Conservation (phyloP, 2,888 invertebrate genomes). For the Melinaea menophilus region DNA sequence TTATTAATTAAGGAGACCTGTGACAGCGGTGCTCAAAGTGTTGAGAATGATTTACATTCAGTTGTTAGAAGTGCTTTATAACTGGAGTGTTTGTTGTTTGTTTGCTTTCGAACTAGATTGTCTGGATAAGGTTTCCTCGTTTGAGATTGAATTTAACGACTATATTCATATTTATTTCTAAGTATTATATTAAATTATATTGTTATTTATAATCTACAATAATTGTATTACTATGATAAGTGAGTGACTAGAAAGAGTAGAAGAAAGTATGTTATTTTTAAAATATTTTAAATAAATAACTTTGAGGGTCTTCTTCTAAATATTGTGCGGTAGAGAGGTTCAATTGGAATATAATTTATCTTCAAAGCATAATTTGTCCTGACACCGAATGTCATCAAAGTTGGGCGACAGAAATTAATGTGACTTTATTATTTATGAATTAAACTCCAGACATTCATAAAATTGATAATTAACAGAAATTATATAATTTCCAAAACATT, state of each 20-base stretch:
- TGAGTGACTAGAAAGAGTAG: too few relatives aligned
- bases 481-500: conserved; percentile 3
- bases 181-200: too few relatives aligned
- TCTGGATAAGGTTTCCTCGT: too few relatives aligned
- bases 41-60: not conserved
- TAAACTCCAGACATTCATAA: conserved; percentile 13
- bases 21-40: conserved; percentile 25
- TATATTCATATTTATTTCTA: too few relatives aligned
- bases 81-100: not conserved
- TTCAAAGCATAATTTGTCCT: conserved; percentile 29
- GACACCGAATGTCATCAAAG: conserved; percentile 29
- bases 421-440: conserved; percentile 31
- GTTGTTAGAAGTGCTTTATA: not conserved
- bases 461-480: conserved; percentile 10
- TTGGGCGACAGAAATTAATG: conserved; percentile 30
- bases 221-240: too few relatives aligned
- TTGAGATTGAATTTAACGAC: too few relatives aligned
- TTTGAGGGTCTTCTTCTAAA: conserved; percentile 26
- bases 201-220: too few relatives aligned
- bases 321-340: conserved; percentile 27
- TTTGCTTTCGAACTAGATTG: not conserved
- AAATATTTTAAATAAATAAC: conserved; percentile 2
- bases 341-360: conserved; percentile 28
- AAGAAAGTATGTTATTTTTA: too few relatives aligned
- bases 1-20: conserved; percentile 35